Evolutionary conservation across 2,888 invertebrate species (phyloP).

Genomic region (Eupithecia abbreviata): DNA sequence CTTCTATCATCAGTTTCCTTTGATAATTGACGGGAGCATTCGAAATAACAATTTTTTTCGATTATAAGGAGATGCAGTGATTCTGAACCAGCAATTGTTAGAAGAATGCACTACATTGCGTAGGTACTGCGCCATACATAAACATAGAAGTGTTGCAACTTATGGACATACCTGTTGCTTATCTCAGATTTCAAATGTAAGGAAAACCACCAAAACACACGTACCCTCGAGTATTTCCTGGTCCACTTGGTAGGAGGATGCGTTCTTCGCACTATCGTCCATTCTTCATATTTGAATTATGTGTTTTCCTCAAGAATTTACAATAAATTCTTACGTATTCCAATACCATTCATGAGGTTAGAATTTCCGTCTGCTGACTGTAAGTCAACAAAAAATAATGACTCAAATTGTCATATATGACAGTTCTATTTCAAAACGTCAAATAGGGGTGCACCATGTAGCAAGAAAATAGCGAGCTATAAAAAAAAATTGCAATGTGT

Average conservation of each 20-base stretch:
- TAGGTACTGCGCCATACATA: conserved; percentile 42
- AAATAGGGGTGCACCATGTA: neutral
- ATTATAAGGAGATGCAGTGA: conserved; percentile 15
- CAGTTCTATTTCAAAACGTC: neutral
- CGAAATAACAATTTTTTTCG: neutral
- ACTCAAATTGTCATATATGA: conserved; percentile 21
- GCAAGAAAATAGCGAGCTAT: too few species aligned
- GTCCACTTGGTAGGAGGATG: conserved; percentile 76
- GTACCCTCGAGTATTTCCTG: conserved; percentile 79
- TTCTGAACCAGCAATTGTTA: conserved; percentile 23
- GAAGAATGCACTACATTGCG: conserved; percentile 35
- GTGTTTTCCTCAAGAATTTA: conserved; percentile 60
- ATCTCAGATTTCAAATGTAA: conserved; percentile 56
- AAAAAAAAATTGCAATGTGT: too few species aligned
- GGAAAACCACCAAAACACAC: conserved; percentile 46
- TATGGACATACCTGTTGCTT: conserved; percentile 45
- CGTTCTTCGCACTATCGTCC: conserved; percentile 79
- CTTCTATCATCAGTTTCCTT: neutral
- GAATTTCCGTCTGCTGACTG: conserved; percentile 39
- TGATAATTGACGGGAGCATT: neutral
- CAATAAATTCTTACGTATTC: conserved; percentile 57
- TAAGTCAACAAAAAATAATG: conserved; percentile 12
- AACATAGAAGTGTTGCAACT: conserved; percentile 46
- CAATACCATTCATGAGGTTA: conserved; percentile 60
- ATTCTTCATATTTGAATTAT: conserved; percentile 80